Base-by-base conservation (phyloP, 2,888 invertebrate genomes). In the Rotaria magnacalcarata region DNA sequence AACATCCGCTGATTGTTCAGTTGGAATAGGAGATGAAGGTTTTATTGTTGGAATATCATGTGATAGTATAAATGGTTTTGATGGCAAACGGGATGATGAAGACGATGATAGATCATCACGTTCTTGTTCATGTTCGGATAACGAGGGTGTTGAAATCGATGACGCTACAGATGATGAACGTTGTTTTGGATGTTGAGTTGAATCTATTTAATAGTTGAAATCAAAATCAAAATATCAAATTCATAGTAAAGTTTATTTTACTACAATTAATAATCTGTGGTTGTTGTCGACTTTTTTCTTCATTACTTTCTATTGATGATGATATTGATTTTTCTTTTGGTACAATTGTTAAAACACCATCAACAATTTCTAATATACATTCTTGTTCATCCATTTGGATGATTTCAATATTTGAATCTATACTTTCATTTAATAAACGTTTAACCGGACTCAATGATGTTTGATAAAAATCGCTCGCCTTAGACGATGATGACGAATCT, bases 391-490 rank as follows among this genome's bases (percentile, higher is more conserved):
- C 43, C 43, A 74, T 41, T 74, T 74, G 19, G 4, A 74, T 74
- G 19, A 74, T 74, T 41, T 74, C 74, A 41, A 74, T 74, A 41
- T 74, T 74, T 10, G 74, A 74, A 41, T 74, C 74, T 19, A 74
- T 34, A 74, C 74, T 74, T 41, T 74, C 74, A 74, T 74, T 74
- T 74, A 74, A 74, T 74, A 43, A 74, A 41, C n/a, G 43, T 60
- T 60, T 60, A 10, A 60, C n/a, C n/a, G 58, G 58, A 27, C 58
- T 60, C 27, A 60, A 27, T 11, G 27, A 60, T 27, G 58, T 11
- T 27, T 6, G 24, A 60, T 67, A 67, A 19, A 34, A 67, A 27
- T 67, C 67, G 67, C 34, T 67, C 34, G 19, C 16, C 34, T 67
- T 67, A 19, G 52, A 14, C 16, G 14, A 52, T 52, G 52, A 52